phyloP scores from a whole-genome alignment of 2,113 vertebrate species.

The Typhlomys cinereus region DNA sequence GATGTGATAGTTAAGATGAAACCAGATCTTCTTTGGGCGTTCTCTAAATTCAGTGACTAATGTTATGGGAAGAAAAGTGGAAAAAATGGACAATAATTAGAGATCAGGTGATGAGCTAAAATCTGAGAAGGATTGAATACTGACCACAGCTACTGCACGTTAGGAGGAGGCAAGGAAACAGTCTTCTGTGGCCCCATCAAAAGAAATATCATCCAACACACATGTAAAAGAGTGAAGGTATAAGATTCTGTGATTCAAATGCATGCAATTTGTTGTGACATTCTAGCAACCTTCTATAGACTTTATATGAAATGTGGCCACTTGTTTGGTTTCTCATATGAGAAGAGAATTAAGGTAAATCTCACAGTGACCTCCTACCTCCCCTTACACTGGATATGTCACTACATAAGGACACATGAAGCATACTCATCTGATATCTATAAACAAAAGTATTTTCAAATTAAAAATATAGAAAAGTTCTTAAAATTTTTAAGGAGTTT shows the following conservation, averaged over 20 bases:
- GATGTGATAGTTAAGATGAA: neutral
- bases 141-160: neutral
- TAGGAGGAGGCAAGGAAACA: neutral
- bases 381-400: neutral
- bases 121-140: neutral
- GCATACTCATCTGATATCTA: neutral
- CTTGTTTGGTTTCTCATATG: neutral
- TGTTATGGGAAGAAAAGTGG: neutral
- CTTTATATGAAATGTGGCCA: neutral
- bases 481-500: neutral
- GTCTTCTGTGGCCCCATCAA: neutral
- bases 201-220: neutral
- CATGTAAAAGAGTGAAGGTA: neutral
- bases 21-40: neutral
- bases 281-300: neutral
- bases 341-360: neutral
- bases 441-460: neutral
- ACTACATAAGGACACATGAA: neutral
- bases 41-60: neutral
- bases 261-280: neutral
- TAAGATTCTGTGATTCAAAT: neutral
- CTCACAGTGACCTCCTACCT: rapidly evolving
- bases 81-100: neutral
- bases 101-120: neutral
- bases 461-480: neutral